Conservation (phyloP, 1,140 invertebrate genomes). For the Drosophila pachea region DNA sequence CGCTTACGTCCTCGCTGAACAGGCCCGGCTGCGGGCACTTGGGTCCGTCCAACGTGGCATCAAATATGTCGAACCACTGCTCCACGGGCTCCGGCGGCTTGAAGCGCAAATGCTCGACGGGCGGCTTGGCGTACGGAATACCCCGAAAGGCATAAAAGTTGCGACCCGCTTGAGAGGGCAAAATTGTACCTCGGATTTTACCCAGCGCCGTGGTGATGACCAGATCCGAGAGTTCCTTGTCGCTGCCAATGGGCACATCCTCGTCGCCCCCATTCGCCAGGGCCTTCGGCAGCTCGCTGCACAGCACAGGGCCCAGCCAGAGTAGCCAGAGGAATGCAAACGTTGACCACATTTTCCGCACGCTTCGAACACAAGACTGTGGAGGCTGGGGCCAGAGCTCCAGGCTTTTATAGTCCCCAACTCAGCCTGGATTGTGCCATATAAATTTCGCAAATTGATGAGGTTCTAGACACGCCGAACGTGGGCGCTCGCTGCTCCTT, state of each 20-base stretch:
- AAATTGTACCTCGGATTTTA: conserved; percentile 70
- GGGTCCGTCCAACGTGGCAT: conserved; percentile 82
- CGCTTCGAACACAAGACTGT: conserved; percentile 41
- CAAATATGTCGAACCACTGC: conserved; percentile 80
- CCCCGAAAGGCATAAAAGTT: conserved; percentile 84
- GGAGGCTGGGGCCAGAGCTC: conserved; percentile 10
- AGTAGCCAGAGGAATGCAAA: conserved; percentile 35
- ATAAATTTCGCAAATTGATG: conserved; percentile 70
- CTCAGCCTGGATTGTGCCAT: conserved; percentile 36
- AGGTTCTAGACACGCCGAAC: conserved; percentile 41
- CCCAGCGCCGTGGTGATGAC: conserved; percentile 74
- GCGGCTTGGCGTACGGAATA: conserved; percentile 83
- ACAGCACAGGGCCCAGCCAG: conserved; percentile 7
- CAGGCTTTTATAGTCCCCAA: conserved; percentile 61
- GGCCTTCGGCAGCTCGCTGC: conserved; percentile 27
- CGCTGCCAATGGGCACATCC: conserved; percentile 49
- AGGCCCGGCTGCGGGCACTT: conserved; percentile 80
- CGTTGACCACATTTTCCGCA: conserved; percentile 42
- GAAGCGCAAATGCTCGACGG: conserved; percentile 82
- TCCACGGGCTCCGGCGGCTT: conserved; percentile 81
- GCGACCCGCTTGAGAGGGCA: conserved; percentile 78
- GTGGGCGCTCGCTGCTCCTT: conserved; percentile 50
- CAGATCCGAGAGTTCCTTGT: conserved; percentile 73
- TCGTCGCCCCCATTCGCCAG: conserved; percentile 34
- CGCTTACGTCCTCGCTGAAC: conserved; percentile 78